Evolutionary conservation across 2,113 vertebrate genomes (phyloP), one percentile per base, ranked within the genome.

Genomic region (Paedocypris sp.): DNA sequence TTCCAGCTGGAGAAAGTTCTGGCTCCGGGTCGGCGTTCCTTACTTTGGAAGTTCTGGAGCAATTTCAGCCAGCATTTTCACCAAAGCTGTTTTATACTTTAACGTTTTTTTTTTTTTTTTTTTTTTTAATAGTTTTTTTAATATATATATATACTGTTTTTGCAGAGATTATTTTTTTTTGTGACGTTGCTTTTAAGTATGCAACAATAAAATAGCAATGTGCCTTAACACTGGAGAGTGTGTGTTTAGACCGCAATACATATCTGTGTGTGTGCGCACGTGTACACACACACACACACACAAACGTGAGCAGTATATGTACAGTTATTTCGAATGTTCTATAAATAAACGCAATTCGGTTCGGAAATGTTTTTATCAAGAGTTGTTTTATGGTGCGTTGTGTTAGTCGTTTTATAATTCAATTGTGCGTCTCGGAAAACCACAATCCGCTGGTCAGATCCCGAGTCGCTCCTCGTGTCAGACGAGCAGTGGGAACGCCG

Each of bases 191-290:
- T n/a, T n/a, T n/a, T n/a, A n/a, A n/a, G n/a, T n/a, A n/a, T n/a
- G n/a, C n/a, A n/a, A n/a, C n/a, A n/a, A n/a, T 70, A 39, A 36
- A 66, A 73, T 65, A 58, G 61, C 29, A 50, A 63, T 52, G 74
- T 80, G 78, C 81, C 77, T 82, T 77, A 79, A 85, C 85, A 87
- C 85, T 87, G 85, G 85, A 87, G 64, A 69, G 70, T 67, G 73
- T 72, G 66, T 56, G 65, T 23, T 39, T 64, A 52, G 46, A 70
- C 66, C 60, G 52, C 47, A 67, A 60, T 54, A 39, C 56, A 50
- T 61, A 51, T 28, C 35, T 47, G 25, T 50, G 45, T 57, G 41
- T 4, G 8, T 39, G 60, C n/a, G n/a, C n/a, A n/a, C n/a, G n/a
- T n/a, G n/a, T n/a, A n/a, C n/a, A n/a, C n/a, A n/a, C n/a, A n/a